These are phyloP conservation scores for Fissipunctia ypsillon DNA, from an alignment of 2,888 invertebrate species.

Conservation along the genomic window DNA sequence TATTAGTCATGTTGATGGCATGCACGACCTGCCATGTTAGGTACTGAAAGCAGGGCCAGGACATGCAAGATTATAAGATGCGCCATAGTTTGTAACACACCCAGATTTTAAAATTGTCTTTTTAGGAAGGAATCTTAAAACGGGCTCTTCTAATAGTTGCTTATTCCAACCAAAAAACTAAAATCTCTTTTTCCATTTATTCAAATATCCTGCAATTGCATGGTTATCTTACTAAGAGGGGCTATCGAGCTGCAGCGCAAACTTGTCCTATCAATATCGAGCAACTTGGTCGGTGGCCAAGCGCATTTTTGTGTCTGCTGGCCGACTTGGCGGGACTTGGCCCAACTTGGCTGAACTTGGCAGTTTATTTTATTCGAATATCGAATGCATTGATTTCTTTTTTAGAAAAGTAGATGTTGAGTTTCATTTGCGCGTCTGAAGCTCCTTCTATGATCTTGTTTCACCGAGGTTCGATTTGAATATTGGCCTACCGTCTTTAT, in stretches of 20 bases:
- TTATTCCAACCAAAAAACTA: neutral
- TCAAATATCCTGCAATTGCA: conserved; percentile 28
- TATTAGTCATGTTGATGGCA: neutral
- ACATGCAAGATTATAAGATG: neutral
- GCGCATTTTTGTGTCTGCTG: conserved; percentile 51
- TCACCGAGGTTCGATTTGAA: neutral
- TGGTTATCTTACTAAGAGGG: conserved; percentile 40
- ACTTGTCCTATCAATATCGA: conserved; percentile 61
- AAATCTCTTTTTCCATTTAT: neutral
- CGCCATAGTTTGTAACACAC: neutral
- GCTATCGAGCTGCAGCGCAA: conserved; percentile 55
- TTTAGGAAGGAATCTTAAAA: neutral
- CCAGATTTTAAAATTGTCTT: no score
- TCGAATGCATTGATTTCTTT: conserved; percentile 40
- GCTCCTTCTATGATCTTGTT: neutral
- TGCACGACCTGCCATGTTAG: no score
- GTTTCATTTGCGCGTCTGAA: conserved; percentile 24
- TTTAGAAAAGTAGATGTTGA: conserved; percentile 14
- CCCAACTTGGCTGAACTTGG: conserved; percentile 42
- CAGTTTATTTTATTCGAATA: conserved; percentile 44
- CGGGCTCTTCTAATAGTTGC: neutral
- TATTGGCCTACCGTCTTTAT: neutral
- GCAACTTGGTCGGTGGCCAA: conserved; percentile 64
- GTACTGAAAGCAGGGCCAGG: neutral
- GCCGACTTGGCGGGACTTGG: conserved; percentile 35